Percentiles rank a stretch among this genome's conserved stretches.
These are phyloP conservation scores for Heliothis subflexa DNA, from an alignment of 1,140 invertebrate species.

Conservation along the genomic window DNA sequence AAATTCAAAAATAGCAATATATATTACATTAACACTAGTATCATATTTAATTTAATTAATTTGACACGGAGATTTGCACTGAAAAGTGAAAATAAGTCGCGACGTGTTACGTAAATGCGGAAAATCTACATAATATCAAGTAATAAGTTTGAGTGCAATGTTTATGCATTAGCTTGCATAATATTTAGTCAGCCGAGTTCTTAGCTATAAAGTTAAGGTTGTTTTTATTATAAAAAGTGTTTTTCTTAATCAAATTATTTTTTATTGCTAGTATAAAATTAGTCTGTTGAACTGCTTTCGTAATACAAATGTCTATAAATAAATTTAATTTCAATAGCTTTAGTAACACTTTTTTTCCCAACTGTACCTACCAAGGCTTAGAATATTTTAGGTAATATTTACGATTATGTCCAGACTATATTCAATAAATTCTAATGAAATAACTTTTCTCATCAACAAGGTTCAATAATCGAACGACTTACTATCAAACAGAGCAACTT, in stretches of 20 bases:
- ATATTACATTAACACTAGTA: background rate
- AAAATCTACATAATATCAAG: background rate
- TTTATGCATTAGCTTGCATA: slow-evolving; percentile 29
- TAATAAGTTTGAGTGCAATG: slow-evolving; percentile 15
- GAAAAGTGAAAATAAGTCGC: background rate
- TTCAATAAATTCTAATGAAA: no score
- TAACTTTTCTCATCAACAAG: no score
- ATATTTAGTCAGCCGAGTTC: slow-evolving; percentile 1
- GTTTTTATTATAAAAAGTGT: background rate
- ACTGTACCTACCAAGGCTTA: no score
- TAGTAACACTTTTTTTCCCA: no score
- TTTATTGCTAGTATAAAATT: background rate
- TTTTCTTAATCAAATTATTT: background rate
- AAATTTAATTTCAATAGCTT: no score
- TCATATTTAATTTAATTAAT: background rate
- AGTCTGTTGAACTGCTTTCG: no score
- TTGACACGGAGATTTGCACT: background rate
- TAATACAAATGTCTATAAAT: no score
- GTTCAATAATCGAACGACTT: no score
- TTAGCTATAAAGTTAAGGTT: background rate
- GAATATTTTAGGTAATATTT: no score
- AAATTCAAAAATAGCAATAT: no score
- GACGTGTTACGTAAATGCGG: background rate
- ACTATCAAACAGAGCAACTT: background rate
- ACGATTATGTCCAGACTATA: no score